Conservation (phyloP, 2,797 vertebrate species). For the Carapus acus region DNA sequence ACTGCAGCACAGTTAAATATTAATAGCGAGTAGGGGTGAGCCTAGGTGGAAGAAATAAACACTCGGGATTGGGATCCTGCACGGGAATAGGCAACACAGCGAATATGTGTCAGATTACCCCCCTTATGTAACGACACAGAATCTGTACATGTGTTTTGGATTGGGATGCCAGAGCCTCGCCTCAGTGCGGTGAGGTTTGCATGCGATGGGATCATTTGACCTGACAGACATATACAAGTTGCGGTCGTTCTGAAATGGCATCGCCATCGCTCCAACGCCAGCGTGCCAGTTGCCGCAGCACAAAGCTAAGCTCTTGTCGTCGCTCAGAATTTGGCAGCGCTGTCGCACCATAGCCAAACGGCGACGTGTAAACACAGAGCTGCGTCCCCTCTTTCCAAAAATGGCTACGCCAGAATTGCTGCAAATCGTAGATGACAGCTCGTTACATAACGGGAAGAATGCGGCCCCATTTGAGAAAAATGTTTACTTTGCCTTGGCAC, state of each 20-base stretch:
- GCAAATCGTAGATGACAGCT: constrained; percentile 14
- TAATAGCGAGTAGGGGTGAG: constrained; percentile 19
- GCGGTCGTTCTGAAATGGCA: constrained; percentile 42
- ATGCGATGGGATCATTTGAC: constrained; percentile 65
- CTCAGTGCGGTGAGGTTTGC: constrained; percentile 59
- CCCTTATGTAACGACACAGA: constrained; percentile 65
- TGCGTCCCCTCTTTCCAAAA: neutral
- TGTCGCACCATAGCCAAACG: constrained; percentile 11
- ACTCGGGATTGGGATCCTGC: constrained; percentile 7
- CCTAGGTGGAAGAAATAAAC: constrained; percentile 24
- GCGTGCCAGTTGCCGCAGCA: constrained; percentile 11
- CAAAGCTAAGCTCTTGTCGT: constrained; percentile 20
- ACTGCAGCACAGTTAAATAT: constrained; percentile 40
- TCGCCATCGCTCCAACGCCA: constrained; percentile 13
- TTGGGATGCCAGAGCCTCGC: constrained; percentile 52
- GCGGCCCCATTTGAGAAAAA: neutral
- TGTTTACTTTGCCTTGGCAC: too few species aligned
- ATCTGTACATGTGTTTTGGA: constrained; percentile 48
- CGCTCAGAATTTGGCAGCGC: neutral
- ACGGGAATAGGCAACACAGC: constrained; percentile 14
- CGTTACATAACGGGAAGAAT: constrained; percentile 24
- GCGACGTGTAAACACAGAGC: constrained; percentile 6
- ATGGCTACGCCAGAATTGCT: constrained; percentile 2
- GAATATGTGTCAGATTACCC: constrained; percentile 51
- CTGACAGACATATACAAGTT: constrained; percentile 49